Conservation (phyloP, 2,888 invertebrate genomes). For the Acronicta leporina region DNA sequence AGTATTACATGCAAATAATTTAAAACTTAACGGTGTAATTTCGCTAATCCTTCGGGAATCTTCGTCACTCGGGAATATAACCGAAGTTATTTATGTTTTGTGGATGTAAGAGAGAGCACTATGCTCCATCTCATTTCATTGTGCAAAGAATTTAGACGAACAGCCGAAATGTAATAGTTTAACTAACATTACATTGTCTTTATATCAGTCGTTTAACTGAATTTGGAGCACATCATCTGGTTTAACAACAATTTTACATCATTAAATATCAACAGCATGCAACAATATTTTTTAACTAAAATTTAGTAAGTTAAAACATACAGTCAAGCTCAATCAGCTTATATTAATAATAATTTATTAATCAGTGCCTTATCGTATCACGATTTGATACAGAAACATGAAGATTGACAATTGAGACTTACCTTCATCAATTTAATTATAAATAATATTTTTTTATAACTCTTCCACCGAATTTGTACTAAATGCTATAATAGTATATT, state of each 20-base stretch:
- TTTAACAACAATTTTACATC: constrained; percentile 28
- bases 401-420: constrained; percentile 58
- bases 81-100: constrained; percentile 13
- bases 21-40: constrained; percentile 41
- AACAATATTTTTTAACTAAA: constrained; percentile 48
- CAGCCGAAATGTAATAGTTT: constrained; percentile 29
- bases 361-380: constrained; percentile 57
- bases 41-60: constrained; percentile 34
- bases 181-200: constrained; percentile 13
- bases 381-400: constrained; percentile 48
- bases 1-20: constrained; percentile 46
- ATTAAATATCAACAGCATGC: constrained; percentile 44
- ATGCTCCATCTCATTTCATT: constrained; percentile 25
- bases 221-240: constrained; percentile 21
- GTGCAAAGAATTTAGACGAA: constrained; percentile 33
- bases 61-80: constrained; percentile 14
- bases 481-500: constrained; percentile 81
- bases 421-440: constrained; percentile 58
- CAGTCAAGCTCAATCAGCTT: constrained; percentile 45
- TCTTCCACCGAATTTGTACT: constrained; percentile 87
- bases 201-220: constrained; percentile 23
- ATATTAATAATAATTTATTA: constrained; percentile 22
- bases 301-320: constrained; percentile 37
- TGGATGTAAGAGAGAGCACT: constrained; percentile 21
- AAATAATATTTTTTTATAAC: constrained; percentile 65